Percentiles rank a stretch among this genome's conserved stretches.
These are phyloP conservation scores for Cyanoderma ruficeps DNA, from an alignment of 2,113 vertebrate species.

Conservation along the genomic window DNA sequence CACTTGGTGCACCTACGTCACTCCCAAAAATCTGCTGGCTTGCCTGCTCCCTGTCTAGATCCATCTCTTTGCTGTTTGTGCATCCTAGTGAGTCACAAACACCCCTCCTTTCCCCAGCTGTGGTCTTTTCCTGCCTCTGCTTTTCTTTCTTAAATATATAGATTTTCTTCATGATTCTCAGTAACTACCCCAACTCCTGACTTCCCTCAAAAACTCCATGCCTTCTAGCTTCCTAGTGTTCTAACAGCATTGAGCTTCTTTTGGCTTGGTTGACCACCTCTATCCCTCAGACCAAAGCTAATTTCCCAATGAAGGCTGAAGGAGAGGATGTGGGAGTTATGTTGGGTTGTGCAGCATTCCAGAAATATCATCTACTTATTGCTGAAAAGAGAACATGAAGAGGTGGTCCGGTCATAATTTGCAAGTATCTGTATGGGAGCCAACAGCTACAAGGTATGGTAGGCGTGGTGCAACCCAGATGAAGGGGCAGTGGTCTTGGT, in stretches of 20 bases:
- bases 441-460: fast-evolving
- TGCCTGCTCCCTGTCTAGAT: background rate
- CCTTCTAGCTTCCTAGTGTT: background rate
- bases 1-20: background rate
- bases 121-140: background rate
- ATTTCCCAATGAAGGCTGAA: background rate
- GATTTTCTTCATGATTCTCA: background rate
- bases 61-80: background rate
- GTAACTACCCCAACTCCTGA: background rate
- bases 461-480: background rate
- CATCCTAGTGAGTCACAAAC: background rate
- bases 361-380: background rate
- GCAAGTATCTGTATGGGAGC: background rate
- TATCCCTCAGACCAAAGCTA: background rate
- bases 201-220: background rate
- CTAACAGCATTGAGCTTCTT: background rate
- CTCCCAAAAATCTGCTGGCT: background rate
- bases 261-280: background rate
- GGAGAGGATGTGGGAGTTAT: background rate
- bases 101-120: background rate
- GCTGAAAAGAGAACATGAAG: background rate
- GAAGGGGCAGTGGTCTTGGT: background rate
- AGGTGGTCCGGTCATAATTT: background rate
- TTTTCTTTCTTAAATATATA: background rate
- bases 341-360: background rate